These are phyloP conservation scores for Anastrepha obliqua DNA, from an alignment of 1,140 invertebrate genomes.

Conservation along the genomic window DNA sequence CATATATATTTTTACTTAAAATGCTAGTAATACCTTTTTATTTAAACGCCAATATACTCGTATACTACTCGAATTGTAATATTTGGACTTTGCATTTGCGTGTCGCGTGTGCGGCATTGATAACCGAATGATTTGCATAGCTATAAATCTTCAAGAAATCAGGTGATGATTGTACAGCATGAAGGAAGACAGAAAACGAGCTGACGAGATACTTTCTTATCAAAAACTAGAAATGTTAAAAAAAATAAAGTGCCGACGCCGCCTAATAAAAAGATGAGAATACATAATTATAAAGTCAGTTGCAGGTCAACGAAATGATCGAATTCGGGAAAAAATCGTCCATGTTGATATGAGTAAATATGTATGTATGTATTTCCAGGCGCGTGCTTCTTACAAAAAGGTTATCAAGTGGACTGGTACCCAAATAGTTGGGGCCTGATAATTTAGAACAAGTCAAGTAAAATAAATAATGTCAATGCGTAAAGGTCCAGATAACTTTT, in stretches of 20 bases:
- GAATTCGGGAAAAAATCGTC: not conserved
- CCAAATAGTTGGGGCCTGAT: no score
- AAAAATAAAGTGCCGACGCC: not conserved
- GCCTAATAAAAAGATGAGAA: not conserved
- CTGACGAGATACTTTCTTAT: not conserved
- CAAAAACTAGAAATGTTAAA: not conserved
- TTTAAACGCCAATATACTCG: no score
- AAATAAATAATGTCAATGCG: no score
- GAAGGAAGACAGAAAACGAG: not conserved
- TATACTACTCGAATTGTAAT: no score
- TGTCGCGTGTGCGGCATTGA: conserved; percentile 21
- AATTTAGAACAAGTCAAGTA: no score
- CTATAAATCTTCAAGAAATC: not conserved
- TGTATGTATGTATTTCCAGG: not conserved
- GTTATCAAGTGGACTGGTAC: not conserved
- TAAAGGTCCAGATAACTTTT: no score
- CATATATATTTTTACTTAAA: no score
- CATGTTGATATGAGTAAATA: not conserved
- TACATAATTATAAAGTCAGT: not conserved
- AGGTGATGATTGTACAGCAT: conserved; percentile 14
- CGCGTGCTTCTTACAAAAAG: not conserved
- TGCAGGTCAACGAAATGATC: not conserved
- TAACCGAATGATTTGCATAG: conserved; percentile 7
- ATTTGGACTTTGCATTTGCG: not conserved
- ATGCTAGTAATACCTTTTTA: no score